A percentile compares a stretch with the other conserved stretches of the same genome.
Conservation (phyloP, 2,888 invertebrate genomes). For the Stenchaetothrips biformis region DNA sequence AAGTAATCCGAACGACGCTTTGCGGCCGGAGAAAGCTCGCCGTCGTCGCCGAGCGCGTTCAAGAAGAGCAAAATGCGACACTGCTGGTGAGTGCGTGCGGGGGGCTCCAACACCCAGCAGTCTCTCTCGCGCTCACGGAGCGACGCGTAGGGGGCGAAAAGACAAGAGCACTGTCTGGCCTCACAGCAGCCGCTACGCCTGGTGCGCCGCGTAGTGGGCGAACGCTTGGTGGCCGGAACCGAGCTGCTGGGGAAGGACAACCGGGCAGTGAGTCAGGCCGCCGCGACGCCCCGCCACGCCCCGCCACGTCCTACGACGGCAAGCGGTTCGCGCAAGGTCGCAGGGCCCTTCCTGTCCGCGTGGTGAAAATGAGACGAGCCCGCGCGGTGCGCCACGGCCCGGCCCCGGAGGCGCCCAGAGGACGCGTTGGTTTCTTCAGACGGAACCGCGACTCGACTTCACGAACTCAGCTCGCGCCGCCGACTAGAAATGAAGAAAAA, state of each 20-base stretch:
- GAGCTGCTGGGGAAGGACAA: too few relatives aligned
- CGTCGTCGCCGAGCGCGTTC: too few relatives aligned
- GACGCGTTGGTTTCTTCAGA: background rate
- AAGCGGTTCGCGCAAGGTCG: conserved; percentile 11
- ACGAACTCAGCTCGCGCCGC: background rate
- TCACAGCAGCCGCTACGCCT: too few relatives aligned
- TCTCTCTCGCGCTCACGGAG: background rate
- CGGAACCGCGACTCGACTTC: background rate
- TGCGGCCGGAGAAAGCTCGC: too few relatives aligned
- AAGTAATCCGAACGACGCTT: too few relatives aligned
- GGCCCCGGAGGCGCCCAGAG: background rate
- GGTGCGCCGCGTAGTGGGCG: too few relatives aligned
- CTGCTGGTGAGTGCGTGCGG: too few relatives aligned
- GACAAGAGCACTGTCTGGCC: too few relatives aligned
- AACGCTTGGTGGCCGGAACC: too few relatives aligned
- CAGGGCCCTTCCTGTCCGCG: background rate
- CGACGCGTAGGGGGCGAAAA: background rate
- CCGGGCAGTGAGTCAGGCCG: conserved; percentile 5
- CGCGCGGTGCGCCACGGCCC: background rate
- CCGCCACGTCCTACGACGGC: background rate
- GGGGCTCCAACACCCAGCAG: too few relatives aligned
- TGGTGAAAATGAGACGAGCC: background rate
- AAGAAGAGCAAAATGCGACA: too few relatives aligned
- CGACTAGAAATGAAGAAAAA: too few relatives aligned
- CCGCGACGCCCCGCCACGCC: background rate